Evolutionary conservation across 2,888 invertebrate genomes (phyloP).

Genomic region (Synergus umbraculus): DNA sequence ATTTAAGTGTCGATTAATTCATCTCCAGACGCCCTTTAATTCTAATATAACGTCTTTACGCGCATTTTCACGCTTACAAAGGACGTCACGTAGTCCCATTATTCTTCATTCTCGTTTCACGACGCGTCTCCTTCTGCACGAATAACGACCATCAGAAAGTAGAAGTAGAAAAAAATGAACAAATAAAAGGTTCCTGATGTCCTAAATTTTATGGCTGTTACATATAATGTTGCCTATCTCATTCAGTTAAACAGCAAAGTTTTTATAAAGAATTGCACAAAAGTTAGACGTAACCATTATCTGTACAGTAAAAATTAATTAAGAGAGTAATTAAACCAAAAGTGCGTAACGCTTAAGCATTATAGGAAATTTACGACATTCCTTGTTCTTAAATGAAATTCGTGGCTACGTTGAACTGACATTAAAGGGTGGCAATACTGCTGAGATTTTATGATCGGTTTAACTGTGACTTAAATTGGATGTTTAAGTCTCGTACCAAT

Average conservation of each 20-base stretch:
- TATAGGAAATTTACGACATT: neutral
- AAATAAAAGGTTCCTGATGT: conserved; percentile 6
- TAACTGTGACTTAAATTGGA: conserved; percentile 27
- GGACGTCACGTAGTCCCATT: conserved; percentile 37
- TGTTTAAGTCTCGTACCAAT: conserved; percentile 21
- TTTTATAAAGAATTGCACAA: neutral
- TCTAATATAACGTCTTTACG: conserved; percentile 38
- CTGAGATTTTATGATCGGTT: conserved; percentile 27
- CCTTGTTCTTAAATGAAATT: conserved; percentile 25
- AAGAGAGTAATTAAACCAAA: conserved; percentile 3
- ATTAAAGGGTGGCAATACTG: conserved; percentile 24
- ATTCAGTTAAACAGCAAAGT: neutral
- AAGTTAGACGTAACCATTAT: neutral
- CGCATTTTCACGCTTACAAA: conserved; percentile 34
- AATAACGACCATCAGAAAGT: conserved; percentile 33
- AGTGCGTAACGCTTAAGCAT: neutral
- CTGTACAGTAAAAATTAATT: conserved; percentile 18
- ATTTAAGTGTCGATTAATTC: conserved; percentile 38
- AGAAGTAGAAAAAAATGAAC: conserved; percentile 11
- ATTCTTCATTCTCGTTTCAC: conserved; percentile 38
- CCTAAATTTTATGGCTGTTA: neutral
- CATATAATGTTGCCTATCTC: neutral
- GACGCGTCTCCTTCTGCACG: conserved; percentile 25
- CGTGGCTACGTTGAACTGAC: conserved; percentile 3
- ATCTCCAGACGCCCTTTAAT: conserved; percentile 28